Evolutionary conservation across 2,113 vertebrate genomes (phyloP).

Genomic region (Muntiacus reevesi): DNA sequence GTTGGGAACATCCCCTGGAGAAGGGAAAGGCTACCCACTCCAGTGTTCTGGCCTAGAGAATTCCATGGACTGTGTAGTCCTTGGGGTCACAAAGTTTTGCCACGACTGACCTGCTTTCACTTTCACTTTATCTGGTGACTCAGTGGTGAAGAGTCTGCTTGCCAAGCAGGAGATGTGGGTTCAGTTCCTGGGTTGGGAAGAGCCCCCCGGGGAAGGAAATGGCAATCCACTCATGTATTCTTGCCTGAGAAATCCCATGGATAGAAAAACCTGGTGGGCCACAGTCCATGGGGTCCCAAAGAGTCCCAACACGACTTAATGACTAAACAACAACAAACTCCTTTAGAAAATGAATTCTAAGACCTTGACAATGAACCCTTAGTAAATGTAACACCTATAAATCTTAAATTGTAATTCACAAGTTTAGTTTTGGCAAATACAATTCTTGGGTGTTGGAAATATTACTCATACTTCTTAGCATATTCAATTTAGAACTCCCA

Average conservation of each 20-base stretch:
- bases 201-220: neutral
- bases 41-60: neutral
- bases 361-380: neutral
- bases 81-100: no score
- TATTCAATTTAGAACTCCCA: neutral
- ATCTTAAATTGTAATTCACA: neutral
- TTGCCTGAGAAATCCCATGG: neutral
- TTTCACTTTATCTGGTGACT: neutral
- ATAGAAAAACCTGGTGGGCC: neutral
- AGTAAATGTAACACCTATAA: neutral
- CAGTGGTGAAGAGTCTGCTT: neutral
- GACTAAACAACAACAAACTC: neutral
- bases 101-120: neutral
- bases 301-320: neutral
- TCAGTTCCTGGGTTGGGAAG: neutral
- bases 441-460: neutral
- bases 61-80: neutral
- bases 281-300: neutral
- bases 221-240: neutral
- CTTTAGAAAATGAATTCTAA: neutral
- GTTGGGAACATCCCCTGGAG: neutral
- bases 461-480: neutral
- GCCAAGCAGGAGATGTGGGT: neutral
- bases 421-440: neutral
- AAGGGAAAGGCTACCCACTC: neutral